phyloP scores from a whole-genome alignment of 2,797 vertebrate species.

The Acanthis flammea region DNA sequence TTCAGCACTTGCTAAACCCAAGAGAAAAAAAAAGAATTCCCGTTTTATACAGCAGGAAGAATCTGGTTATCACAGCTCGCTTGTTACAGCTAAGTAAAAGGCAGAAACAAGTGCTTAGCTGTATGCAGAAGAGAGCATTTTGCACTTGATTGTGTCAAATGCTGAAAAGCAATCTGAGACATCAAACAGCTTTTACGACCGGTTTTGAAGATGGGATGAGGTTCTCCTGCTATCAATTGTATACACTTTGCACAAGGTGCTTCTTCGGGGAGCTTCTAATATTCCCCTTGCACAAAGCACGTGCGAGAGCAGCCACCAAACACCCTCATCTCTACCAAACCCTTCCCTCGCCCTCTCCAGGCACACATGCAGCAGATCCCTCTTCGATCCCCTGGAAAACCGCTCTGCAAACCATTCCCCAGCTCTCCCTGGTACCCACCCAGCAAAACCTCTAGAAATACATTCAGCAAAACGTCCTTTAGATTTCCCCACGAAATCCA shows the following conservation, averaged over 20 bases:
- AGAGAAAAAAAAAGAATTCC: background rate
- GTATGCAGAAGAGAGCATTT: background rate
- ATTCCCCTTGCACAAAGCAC: constrained; percentile 3
- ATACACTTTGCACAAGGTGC: background rate
- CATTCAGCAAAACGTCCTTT: background rate
- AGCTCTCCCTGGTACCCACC: background rate
- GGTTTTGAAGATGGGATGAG: background rate
- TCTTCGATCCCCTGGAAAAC: background rate
- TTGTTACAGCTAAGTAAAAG: background rate
- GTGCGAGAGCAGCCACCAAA: background rate
- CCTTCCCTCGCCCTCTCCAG: background rate
- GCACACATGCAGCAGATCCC: background rate
- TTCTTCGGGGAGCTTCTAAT: background rate
- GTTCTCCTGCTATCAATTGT: background rate
- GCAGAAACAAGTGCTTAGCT: background rate
- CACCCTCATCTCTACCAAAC: background rate
- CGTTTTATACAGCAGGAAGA: background rate
- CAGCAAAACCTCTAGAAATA: background rate
- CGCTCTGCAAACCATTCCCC: background rate
- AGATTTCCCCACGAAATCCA: background rate
- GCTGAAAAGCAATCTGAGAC: background rate
- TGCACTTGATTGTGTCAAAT: background rate
- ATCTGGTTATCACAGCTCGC: background rate
- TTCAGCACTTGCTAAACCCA: background rate
- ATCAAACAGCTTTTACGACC: background rate